Conservation (phyloP, 2,113 vertebrate species). For the Trogon surrucura region DNA sequence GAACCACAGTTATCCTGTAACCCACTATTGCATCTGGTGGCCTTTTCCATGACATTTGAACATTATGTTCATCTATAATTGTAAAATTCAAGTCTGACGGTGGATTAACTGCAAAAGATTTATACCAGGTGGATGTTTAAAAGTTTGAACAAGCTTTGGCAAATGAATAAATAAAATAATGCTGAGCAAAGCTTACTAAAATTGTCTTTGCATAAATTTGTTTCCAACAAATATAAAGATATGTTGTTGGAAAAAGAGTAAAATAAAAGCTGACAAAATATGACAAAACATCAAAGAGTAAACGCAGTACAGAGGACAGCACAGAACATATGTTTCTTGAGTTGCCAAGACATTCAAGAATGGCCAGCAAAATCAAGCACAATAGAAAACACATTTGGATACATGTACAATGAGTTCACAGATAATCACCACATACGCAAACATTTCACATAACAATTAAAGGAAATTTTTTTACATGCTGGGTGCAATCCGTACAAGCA, state of each 20-base stretch:
- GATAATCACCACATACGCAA: slow-evolving; percentile 87
- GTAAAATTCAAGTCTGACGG: slow-evolving; percentile 94
- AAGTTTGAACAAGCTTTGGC: slow-evolving; percentile 20
- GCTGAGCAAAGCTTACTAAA: slow-evolving; percentile 76
- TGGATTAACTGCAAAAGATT: slow-evolving; percentile 87
- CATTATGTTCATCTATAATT: slow-evolving; percentile 94
- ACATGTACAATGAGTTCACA: slow-evolving; percentile 85
- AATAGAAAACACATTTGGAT: slow-evolving; percentile 87
- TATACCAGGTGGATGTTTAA: slow-evolving; percentile 53
- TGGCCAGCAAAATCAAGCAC: slow-evolving; percentile 92
- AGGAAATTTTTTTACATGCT: slow-evolving; percentile 84
- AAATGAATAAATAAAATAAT: slow-evolving; percentile 63
- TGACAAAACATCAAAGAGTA: slow-evolving; percentile 80
- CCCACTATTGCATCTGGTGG: slow-evolving; percentile 86
- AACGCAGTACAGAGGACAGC: slow-evolving; percentile 85
- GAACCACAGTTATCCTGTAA: slow-evolving; percentile 89
- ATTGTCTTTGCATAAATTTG: slow-evolving; percentile 88
- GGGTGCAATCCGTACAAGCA: slow-evolving; percentile 85
- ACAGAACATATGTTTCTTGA: slow-evolving; percentile 92
- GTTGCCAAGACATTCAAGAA: slow-evolving; percentile 85
- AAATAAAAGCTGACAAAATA: slow-evolving; percentile 80
- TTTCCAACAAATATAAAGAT: slow-evolving; percentile 90
- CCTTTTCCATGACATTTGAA: slow-evolving; percentile 91
- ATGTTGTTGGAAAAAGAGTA: slow-evolving; percentile 88
- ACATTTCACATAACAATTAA: slow-evolving; percentile 87